Conservation (phyloP, 2,113 vertebrate genomes). For the Poeciliopsis retropinna region DNA sequence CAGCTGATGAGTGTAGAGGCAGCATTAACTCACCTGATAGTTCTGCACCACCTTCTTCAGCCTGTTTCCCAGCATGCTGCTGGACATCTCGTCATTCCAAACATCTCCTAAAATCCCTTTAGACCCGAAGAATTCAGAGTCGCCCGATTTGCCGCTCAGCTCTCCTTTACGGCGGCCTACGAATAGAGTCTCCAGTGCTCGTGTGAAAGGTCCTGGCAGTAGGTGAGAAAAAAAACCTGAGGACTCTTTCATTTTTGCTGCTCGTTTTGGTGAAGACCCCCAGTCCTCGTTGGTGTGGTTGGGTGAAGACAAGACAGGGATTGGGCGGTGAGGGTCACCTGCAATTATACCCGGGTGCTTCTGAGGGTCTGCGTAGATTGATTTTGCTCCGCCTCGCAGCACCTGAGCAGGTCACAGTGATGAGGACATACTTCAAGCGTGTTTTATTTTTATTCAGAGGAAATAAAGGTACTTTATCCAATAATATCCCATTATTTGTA, state of each 20-base stretch:
- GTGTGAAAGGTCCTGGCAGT: conserved; percentile 69
- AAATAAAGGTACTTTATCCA: too few relatives aligned
- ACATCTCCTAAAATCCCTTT: conserved; percentile 67
- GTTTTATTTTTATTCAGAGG: too few relatives aligned
- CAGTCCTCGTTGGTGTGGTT: conserved; percentile 57
- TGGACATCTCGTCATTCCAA: conserved; percentile 83
- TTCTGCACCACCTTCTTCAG: conserved; percentile 82
- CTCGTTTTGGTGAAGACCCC: conserved; percentile 22
- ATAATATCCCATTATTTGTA: too few relatives aligned
- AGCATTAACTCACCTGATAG: conserved; percentile 74
- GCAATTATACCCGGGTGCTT: conserved; percentile 80
- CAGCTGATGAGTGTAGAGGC: not conserved
- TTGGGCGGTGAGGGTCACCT: conserved; percentile 77
- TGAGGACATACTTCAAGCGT: not conserved
- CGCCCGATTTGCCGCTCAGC: conserved; percentile 43
- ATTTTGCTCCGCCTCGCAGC: conserved; percentile 75
- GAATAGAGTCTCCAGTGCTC: conserved; percentile 72
- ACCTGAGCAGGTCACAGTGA: conserved; percentile 54
- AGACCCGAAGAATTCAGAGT: conserved; percentile 69
- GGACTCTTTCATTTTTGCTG: conserved; percentile 26
- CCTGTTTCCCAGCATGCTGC: conserved; percentile 74
- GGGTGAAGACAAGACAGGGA: conserved; percentile 77
- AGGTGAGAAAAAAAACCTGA: conserved; percentile 68
- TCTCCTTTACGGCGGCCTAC: conserved; percentile 60
- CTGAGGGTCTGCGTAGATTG: conserved; percentile 75